These are phyloP conservation scores for Drosophila jambulina DNA, from an alignment of 1,140 invertebrate species.

Conservation along the genomic window DNA sequence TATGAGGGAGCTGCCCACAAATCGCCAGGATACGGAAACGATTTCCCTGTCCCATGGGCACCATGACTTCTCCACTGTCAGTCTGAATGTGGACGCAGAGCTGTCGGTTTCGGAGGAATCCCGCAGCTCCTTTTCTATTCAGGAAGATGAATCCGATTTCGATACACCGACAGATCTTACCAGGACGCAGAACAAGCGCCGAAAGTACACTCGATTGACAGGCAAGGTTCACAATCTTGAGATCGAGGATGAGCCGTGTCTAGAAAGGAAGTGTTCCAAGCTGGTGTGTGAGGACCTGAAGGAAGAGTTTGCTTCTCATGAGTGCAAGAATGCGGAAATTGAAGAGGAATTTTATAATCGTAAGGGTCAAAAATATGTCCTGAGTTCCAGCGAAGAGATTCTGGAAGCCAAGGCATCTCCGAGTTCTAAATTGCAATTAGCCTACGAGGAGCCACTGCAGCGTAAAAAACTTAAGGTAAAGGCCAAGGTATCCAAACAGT, in stretches of 20 bases:
- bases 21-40: not conserved
- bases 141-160: not conserved
- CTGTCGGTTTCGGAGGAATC: constrained; percentile 47
- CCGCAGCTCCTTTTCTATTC: not conserved
- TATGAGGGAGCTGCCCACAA: constrained; percentile 34
- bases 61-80: constrained; percentile 7
- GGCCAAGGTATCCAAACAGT: not conserved
- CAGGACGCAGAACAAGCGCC: constrained; percentile 11
- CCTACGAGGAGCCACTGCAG: not conserved
- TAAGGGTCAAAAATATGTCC: not conserved
- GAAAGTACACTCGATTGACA: constrained; percentile 33
- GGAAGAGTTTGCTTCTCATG: no score
- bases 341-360: not conserved
- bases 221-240: not conserved
- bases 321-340: not conserved
- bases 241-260: constrained; percentile 8
- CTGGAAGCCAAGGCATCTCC: not conserved
- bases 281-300: not conserved
- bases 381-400: not conserved
- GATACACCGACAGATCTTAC: not conserved
- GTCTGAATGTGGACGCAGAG: constrained; percentile 54
- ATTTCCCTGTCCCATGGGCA: not conserved
- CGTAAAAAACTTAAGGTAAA: not conserved
- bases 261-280: constrained; percentile 2
- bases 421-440: not conserved